Conservation (phyloP, 2,113 vertebrate genomes). For the Cryptomyrus ogoouensis region DNA sequence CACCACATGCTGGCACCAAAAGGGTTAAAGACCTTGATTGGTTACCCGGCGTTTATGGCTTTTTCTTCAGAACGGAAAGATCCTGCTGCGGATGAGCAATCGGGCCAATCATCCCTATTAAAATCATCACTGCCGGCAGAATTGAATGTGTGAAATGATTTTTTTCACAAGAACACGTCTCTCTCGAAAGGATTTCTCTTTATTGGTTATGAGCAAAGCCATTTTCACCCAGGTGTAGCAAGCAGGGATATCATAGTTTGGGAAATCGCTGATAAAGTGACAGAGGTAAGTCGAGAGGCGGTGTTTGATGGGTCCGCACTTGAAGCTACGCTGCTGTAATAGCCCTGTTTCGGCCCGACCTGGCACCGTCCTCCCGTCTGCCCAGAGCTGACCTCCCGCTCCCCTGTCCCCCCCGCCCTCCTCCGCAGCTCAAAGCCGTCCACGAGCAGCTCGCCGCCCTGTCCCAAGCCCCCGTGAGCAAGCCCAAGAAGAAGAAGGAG, state of each 20-base stretch:
- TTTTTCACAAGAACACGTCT: not conserved
- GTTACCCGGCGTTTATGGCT: not conserved
- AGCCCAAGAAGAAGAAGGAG: constrained; percentile 85
- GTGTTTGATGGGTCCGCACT: not conserved
- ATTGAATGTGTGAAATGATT: not conserved
- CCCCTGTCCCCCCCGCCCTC: not conserved
- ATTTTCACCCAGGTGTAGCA: not conserved
- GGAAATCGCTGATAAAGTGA: not conserved
- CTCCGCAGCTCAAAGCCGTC: constrained; percentile 75
- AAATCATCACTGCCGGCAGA: not conserved
- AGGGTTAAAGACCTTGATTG: constrained; percentile 11
- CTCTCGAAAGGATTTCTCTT: not conserved
- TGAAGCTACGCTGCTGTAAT: not conserved
- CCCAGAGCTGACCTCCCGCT: not conserved
- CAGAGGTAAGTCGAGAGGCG: not conserved
- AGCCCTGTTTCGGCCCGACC: not conserved
- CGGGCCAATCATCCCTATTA: not conserved
- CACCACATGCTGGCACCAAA: not conserved
- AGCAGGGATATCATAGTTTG: not conserved
- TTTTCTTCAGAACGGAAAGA: not conserved
- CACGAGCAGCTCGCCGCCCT: constrained; percentile 80
- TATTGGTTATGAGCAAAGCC: not conserved
- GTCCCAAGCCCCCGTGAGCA: constrained; percentile 76
- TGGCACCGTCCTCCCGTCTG: not conserved
- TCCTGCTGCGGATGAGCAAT: not conserved